Percentiles rank a stretch among this genome's conserved stretches.
Evolutionary conservation across 2,888 invertebrate species (phyloP).

Genomic region (Chrysopilus asiliformis): DNA sequence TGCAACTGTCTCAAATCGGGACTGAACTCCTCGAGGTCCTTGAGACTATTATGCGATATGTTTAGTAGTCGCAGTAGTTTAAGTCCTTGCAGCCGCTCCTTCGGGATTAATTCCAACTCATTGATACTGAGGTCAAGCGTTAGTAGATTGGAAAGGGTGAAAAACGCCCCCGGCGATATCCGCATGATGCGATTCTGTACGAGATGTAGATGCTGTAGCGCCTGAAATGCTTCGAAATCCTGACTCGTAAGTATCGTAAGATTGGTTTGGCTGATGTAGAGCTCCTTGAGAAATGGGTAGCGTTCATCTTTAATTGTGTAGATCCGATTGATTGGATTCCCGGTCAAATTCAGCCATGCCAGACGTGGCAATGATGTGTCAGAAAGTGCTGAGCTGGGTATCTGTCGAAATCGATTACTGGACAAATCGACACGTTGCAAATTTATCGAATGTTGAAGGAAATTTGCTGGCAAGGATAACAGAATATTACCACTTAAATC

Average conservation of each 20-base stretch:
- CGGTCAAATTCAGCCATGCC: constrained; percentile 66
- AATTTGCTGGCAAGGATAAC: constrained; percentile 65
- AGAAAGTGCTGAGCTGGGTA: constrained; percentile 60
- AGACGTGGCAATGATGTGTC: constrained; percentile 59
- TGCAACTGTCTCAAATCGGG: constrained; percentile 62
- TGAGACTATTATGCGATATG: constrained; percentile 69
- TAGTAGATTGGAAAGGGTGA: constrained; percentile 57
- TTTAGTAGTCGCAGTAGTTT: constrained; percentile 60
- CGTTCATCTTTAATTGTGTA: constrained; percentile 54
- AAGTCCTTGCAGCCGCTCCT: constrained; percentile 70
- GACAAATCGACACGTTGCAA: constrained; percentile 65
- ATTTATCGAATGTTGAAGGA: constrained; percentile 58
- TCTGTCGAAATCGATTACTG: constrained; percentile 62
- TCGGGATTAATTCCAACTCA: constrained; percentile 67
- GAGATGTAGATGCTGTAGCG: constrained; percentile 59
- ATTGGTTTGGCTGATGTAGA: constrained; percentile 67
- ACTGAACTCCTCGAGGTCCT: constrained; percentile 70
- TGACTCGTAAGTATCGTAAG: constrained; percentile 69
- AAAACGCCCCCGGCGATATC: constrained; percentile 75
- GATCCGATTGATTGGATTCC: constrained; percentile 64
- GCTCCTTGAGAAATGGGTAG: constrained; percentile 67
- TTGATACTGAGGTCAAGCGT: constrained; percentile 72
- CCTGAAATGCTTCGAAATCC: constrained; percentile 73
- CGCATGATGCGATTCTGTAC: constrained; percentile 60
- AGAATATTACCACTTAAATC: constrained; percentile 65